A percentile compares a stretch with the other conserved stretches of the same genome.
Conservation (phyloP, 2,888 invertebrate genomes). For the Pogonocherus hispidulus region DNA sequence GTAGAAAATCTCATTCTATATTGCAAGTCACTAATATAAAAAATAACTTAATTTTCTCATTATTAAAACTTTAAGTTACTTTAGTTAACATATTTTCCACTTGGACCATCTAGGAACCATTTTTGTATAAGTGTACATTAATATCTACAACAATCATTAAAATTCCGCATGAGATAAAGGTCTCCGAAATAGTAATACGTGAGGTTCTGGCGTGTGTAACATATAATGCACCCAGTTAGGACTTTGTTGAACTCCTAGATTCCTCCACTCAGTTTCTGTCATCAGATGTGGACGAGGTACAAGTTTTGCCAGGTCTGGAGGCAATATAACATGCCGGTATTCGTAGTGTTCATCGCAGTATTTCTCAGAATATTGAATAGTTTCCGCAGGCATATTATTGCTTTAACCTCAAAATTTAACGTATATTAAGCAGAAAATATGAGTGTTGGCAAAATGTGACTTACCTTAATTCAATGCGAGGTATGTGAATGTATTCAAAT, state of each 20-base stretch:
- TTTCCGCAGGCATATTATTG: constrained; percentile 52
- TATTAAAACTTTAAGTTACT: too few species aligned
- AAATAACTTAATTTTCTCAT: too few species aligned
- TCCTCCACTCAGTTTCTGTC: constrained; percentile 96
- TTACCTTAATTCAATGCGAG: too few species aligned
- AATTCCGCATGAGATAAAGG: constrained; percentile 55
- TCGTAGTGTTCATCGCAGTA: constrained; percentile 90
- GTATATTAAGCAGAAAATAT: not conserved
- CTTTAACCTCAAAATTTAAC: not conserved
- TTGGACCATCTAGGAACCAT: too few species aligned
- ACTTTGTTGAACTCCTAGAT: constrained; percentile 94
- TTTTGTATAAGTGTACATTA: too few species aligned
- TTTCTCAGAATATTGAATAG: constrained; percentile 93
- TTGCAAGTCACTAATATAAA: too few species aligned
- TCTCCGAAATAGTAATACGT: constrained; percentile 86
- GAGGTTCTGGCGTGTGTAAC: constrained; percentile 93
- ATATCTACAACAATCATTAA: constrained; percentile 22
- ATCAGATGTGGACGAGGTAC: constrained; percentile 93
- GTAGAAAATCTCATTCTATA: too few species aligned
- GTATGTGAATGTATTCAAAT: too few species aligned
- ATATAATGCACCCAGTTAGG: constrained; percentile 92
- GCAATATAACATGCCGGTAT: constrained; percentile 94
- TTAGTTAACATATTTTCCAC: too few species aligned
- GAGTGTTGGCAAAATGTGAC: not conserved
- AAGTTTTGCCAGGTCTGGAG: constrained; percentile 84